A percentile compares a stretch with the other conserved stretches of the same genome.
Conservation (phyloP, 2,113 vertebrate genomes). For the Mesoclemmys tuberculata region DNA sequence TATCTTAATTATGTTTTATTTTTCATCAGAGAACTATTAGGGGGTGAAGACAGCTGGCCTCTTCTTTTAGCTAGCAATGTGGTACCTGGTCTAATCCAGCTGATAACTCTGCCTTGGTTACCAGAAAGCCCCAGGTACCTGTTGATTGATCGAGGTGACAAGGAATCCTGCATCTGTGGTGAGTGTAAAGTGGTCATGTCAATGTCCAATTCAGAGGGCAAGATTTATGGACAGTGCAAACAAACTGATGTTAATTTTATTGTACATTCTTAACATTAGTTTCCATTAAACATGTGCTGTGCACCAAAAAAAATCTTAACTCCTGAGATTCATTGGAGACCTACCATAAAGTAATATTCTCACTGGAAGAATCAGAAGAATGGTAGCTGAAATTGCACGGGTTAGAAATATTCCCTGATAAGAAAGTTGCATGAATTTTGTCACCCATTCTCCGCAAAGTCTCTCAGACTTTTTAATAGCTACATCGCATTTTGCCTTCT, state of each 20-base stretch:
- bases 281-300: not conserved
- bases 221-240: not conserved
- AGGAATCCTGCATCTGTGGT: slow-evolving; percentile 87
- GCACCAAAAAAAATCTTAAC: slow-evolving; percentile 16
- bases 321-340: slow-evolving; percentile 11
- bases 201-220: not conserved
- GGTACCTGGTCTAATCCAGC: slow-evolving; percentile 88
- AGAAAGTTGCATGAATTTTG: not conserved
- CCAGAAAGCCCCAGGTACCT: slow-evolving; percentile 93
- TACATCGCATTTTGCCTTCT: not conserved
- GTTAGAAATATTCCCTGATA: not conserved
- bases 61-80: slow-evolving; percentile 89
- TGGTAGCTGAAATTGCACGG: not conserved
- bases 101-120: slow-evolving; percentile 87
- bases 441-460: not conserved
- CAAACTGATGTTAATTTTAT: not conserved
- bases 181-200: slow-evolving; percentile 6
- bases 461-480: not conserved
- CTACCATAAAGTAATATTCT: not conserved
- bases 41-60: slow-evolving; percentile 86
- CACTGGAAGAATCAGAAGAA: not conserved
- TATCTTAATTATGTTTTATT: not conserved
- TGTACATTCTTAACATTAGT: not conserved
- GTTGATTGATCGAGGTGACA: slow-evolving; percentile 88
- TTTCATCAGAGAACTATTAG: slow-evolving; percentile 86